Base-by-base conservation (phyloP, 2,797 vertebrate species). In the Anguilla obscura region DNA sequence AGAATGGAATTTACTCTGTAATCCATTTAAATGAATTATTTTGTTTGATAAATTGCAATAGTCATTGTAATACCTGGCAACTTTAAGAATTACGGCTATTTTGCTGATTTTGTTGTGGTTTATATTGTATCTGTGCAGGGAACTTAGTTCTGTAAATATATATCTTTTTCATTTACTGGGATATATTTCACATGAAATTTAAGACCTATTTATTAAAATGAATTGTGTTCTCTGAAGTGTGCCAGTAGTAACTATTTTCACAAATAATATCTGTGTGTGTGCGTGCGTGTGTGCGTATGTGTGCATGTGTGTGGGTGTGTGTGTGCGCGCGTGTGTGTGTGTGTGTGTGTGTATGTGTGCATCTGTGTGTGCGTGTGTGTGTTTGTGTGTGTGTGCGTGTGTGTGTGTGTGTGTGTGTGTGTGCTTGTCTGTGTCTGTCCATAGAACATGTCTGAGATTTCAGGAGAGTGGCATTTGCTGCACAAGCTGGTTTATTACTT, bases 151-250 rank as follows among this genome's bases (percentile, higher is more conserved):
- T 48, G 40, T 82, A 50, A 82, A 79, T 82, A 48, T 50, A 48
- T 5, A 82, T 48, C 1, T 82, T 50, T 82, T 82, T 82, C 79
- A 50, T 48, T 50, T 82, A 50, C 45, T 82, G 79, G 24, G 40
- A 48, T 82, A 82, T n/a, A 48, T n/a, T 82, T 82, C 79, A 82
- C 6, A 82, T 48, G 45, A 50, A 82, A 48, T 82, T 48, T 8
- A 82, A 24, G 5, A 82, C 5, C 2, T 48, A 82, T 82, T 82
- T 48, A 82, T 82, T 82, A 82, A 82, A 82, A 50, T 82, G 7
- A n/a, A 82, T 82, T 50, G 21, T 82, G 18, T 50, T 82, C 45
- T 50, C 79, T 82, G 7, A 82, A 50, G 45, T 24, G 79, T 9
- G 33, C 33, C 36, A 5, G 74, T 79, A 36, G 9, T 76, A 36